Evolutionary conservation across 2,113 vertebrate species (phyloP).

Genomic region (Lepus europaeus): DNA sequence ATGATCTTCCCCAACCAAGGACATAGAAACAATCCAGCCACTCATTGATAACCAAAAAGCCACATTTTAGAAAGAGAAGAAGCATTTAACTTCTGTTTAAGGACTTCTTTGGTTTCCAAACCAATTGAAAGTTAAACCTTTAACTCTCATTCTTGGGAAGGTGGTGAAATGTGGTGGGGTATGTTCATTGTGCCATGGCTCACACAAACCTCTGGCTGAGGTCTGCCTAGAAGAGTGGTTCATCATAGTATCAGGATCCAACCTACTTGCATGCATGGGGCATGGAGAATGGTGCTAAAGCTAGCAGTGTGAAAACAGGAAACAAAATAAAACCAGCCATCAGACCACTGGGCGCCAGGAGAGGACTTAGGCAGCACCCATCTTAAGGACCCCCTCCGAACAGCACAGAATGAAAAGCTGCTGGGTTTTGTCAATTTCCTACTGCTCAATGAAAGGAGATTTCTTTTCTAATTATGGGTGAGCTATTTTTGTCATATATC

Average conservation of each 20-base stretch:
- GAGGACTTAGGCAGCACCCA: not conserved
- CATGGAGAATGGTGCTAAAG: not conserved
- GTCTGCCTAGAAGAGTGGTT: not conserved
- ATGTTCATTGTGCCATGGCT: not conserved
- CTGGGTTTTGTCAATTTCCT: constrained; percentile 59
- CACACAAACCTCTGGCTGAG: not conserved
- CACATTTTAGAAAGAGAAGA: constrained; percentile 44
- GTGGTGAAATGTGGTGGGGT: not conserved
- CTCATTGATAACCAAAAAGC: not conserved
- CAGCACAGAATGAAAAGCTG: not conserved
- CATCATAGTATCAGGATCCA: constrained; percentile 31
- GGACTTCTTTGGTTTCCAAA: constrained; percentile 7
- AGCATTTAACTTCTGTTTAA: not conserved
- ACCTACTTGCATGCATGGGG: not conserved
- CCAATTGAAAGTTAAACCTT: not conserved
- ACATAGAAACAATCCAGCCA: not conserved
- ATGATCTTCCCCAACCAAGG: not conserved
- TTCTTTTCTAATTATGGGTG: constrained; percentile 74
- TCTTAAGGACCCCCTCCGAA: constrained; percentile 7
- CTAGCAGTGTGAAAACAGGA: not conserved
- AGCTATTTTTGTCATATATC: constrained; percentile 77
- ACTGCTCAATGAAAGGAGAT: constrained; percentile 70
- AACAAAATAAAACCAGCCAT: not conserved
- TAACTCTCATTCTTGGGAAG: not conserved
- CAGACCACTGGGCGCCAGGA: not conserved